A percentile compares a stretch with the other conserved stretches of the same genome.
Conservation (phyloP, 2,888 invertebrate genomes). For the Philereme transversata region DNA sequence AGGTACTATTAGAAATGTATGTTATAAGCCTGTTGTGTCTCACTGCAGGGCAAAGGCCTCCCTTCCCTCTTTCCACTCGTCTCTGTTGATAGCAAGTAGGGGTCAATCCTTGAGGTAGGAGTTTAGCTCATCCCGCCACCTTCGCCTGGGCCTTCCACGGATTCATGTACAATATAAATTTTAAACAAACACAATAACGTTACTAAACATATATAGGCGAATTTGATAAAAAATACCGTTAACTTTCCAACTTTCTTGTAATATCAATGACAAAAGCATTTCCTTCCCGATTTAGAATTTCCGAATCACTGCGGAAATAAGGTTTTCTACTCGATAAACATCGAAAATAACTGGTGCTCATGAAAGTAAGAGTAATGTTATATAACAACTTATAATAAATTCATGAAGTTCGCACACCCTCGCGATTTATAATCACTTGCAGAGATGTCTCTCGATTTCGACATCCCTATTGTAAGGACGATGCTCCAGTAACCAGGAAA, state of each 20-base stretch:
- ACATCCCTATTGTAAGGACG: slow-evolving; percentile 34
- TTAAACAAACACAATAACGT: too few species aligned
- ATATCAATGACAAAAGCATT: slow-evolving; percentile 33
- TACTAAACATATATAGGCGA: too few species aligned
- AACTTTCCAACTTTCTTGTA: not conserved
- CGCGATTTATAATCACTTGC: slow-evolving; percentile 43
- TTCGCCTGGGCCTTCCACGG: too few species aligned
- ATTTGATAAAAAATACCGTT: too few species aligned
- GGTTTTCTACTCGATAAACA: slow-evolving; percentile 41
- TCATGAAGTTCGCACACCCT: slow-evolving; percentile 42
- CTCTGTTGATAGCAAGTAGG: too few species aligned
- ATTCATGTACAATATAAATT: too few species aligned
- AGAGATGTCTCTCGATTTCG: slow-evolving; percentile 38
- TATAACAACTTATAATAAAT: slow-evolving; percentile 44
- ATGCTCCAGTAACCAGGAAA: slow-evolving; percentile 18
- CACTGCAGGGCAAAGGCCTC: too few species aligned
- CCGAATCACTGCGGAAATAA: slow-evolving; percentile 28
- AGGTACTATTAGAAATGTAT: too few species aligned
- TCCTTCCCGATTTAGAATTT: slow-evolving; percentile 21
- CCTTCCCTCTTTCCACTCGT: too few species aligned
- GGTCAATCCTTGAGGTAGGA: too few species aligned
- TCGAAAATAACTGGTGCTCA: slow-evolving; percentile 37
- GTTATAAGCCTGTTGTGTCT: too few species aligned
- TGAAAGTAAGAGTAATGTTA: slow-evolving; percentile 39
- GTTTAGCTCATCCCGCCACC: too few species aligned